Evolutionary conservation across 1,140 invertebrate genomes (phyloP).

Genomic region (Pseudomyrmex sp.): DNA sequence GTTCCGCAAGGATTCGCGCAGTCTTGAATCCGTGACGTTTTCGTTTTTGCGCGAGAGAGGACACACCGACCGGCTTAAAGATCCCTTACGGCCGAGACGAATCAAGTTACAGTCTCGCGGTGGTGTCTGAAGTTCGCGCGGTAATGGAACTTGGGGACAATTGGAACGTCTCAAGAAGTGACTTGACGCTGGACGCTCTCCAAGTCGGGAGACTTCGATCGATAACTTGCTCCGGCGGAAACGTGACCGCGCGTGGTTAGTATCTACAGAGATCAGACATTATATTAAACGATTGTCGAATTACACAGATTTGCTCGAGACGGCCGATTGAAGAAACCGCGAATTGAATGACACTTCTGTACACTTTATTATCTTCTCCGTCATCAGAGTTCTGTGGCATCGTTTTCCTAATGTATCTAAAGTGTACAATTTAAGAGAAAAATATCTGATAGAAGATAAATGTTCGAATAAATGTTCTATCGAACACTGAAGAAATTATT

Average conservation of each 20-base stretch:
- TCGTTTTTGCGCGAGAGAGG: conserved; percentile 29
- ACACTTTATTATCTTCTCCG: not conserved
- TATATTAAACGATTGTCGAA: conserved; percentile 23
- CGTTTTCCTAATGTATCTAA: not conserved
- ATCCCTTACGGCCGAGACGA: conserved; percentile 10
- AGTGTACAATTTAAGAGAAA: not conserved
- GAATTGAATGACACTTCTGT: not conserved
- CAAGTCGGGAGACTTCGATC: conserved; percentile 6
- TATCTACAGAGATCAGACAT: not conserved
- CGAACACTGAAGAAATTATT: not conserved
- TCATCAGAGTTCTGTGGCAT: too few species aligned
- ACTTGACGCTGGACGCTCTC: conserved; percentile 55
- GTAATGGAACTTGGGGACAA: conserved; percentile 55
- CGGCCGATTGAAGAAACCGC: not conserved
- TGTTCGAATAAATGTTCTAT: not conserved
- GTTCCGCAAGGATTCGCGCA: conserved; percentile 16
- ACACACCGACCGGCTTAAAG: conserved; percentile 13
- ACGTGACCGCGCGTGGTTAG: conserved; percentile 32
- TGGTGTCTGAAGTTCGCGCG: conserved; percentile 43
- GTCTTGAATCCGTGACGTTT: conserved; percentile 15
- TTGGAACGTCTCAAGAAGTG: conserved; percentile 32
- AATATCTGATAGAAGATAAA: not conserved
- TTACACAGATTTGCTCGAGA: conserved; percentile 1
- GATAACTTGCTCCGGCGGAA: conserved; percentile 31
- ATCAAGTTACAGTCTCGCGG: conserved; percentile 54